Percentiles rank a stretch among this genome's conserved stretches.
These are phyloP conservation scores for Pygoscelis antarcticus DNA, from an alignment of 2,113 vertebrate genomes.

Conservation along the genomic window DNA sequence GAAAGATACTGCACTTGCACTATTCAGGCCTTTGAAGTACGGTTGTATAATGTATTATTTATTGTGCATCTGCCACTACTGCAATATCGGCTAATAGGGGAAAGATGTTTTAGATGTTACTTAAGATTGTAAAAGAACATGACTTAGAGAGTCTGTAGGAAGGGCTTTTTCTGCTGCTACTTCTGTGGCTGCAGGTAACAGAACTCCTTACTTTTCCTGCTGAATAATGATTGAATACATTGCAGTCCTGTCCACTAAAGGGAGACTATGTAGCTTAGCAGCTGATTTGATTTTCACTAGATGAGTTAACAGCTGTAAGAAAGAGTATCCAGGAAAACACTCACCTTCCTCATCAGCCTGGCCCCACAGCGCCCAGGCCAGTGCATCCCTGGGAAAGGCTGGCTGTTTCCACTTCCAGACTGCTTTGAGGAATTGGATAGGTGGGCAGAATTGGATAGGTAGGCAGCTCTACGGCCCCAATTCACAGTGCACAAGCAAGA, in stretches of 20 bases:
- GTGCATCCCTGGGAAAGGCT: background rate
- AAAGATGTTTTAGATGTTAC: constrained; percentile 13
- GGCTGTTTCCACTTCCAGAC: background rate
- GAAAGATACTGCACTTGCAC: constrained; percentile 8
- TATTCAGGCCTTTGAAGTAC: constrained; percentile 27
- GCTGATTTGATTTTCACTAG: background rate
- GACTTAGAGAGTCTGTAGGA: background rate
- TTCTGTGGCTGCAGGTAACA: background rate
- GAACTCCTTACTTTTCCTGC: background rate
- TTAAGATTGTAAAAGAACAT: background rate
- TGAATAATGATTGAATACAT: background rate
- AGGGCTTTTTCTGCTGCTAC: background rate
- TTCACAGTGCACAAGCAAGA: background rate
- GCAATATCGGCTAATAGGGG: constrained; percentile 16
- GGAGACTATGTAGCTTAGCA: background rate
- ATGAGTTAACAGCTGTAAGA: background rate
- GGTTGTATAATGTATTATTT: constrained; percentile 62
- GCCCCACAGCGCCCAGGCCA: background rate
- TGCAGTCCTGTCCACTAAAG: background rate
- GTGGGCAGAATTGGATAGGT: background rate
- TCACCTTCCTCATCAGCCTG: too few species aligned
- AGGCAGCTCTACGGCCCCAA: background rate
- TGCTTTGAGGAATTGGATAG: background rate
- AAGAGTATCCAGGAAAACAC: background rate
- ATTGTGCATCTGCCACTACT: constrained; percentile 37